phyloP scores from a whole-genome alignment of 2,888 invertebrate genomes.

The Chloromyia formosa region DNA sequence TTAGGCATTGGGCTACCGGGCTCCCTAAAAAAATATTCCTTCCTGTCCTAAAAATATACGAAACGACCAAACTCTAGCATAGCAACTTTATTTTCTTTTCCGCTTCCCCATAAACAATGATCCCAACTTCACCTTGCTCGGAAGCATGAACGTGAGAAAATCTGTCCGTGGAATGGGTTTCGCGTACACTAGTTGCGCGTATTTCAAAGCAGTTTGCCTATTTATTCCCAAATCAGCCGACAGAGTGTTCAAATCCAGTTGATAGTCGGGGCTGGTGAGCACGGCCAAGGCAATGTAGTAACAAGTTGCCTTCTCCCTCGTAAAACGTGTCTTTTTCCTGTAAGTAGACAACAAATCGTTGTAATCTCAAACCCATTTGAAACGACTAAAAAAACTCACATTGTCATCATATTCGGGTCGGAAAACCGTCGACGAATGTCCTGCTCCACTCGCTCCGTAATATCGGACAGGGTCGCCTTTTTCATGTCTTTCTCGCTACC shows the following conservation, averaged over 20 bases:
- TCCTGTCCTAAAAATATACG: too few species aligned
- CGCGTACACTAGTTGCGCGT: conserved; percentile 57
- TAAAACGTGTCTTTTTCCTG: conserved; percentile 55
- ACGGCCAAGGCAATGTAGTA: conserved; percentile 59
- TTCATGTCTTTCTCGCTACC: conserved; percentile 54
- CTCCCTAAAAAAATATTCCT: too few species aligned
- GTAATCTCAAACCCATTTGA: conserved; percentile 17
- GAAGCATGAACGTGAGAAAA: conserved; percentile 55
- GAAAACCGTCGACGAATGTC: conserved; percentile 59
- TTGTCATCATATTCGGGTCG: conserved; percentile 35
- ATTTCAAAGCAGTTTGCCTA: conserved; percentile 56
- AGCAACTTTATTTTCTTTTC: not conserved
- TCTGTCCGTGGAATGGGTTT: conserved; percentile 52
- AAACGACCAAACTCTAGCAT: too few species aligned
- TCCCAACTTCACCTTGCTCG: conserved; percentile 53
- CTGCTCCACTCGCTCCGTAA: conserved; percentile 61
- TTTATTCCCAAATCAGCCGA: conserved; percentile 56
- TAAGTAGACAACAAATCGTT: conserved; percentile 18
- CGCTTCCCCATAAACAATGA: conserved; percentile 15
- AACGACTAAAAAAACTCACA: conserved; percentile 31
- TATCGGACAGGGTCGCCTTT: conserved; percentile 55
- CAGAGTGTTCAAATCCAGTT: conserved; percentile 55
- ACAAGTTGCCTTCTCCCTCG: conserved; percentile 59
- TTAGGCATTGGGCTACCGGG: too few species aligned
- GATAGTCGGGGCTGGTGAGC: conserved; percentile 56